Conservation (phyloP, 2,113 vertebrate species). For the Leucosticte australis region DNA sequence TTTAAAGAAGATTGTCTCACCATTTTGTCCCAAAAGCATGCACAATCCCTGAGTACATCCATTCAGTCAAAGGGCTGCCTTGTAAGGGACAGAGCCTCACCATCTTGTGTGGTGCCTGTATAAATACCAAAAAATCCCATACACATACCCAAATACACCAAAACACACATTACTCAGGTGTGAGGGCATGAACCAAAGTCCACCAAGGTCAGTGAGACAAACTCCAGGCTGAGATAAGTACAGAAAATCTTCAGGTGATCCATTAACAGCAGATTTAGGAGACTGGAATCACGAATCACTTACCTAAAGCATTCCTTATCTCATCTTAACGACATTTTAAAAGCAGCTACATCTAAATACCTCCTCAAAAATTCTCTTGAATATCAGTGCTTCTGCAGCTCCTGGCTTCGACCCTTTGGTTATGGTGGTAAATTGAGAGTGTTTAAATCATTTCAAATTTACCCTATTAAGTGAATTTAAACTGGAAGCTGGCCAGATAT, state of each 20-base stretch:
- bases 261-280: neutral
- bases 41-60: neutral
- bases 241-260: neutral
- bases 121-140: neutral
- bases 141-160: neutral
- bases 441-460: constrained; percentile 37
- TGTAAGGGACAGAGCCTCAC: rapidly evolving
- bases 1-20: neutral
- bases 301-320: neutral
- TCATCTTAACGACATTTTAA: neutral
- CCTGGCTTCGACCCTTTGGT: neutral
- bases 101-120: neutral
- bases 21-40: neutral
- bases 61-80: neutral
- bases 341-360: neutral
- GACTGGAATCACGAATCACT: neutral
- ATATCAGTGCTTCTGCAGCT: neutral
- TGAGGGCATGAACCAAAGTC: neutral
- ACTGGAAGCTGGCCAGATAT: constrained; percentile 2
- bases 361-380: neutral
- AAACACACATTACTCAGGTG: neutral
- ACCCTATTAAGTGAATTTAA: constrained; percentile 7
- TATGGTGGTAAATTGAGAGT: neutral
- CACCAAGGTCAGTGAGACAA: neutral
- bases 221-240: neutral